Conservation (phyloP, 2,113 vertebrate species). For the Dromaius novaehollandiae region DNA sequence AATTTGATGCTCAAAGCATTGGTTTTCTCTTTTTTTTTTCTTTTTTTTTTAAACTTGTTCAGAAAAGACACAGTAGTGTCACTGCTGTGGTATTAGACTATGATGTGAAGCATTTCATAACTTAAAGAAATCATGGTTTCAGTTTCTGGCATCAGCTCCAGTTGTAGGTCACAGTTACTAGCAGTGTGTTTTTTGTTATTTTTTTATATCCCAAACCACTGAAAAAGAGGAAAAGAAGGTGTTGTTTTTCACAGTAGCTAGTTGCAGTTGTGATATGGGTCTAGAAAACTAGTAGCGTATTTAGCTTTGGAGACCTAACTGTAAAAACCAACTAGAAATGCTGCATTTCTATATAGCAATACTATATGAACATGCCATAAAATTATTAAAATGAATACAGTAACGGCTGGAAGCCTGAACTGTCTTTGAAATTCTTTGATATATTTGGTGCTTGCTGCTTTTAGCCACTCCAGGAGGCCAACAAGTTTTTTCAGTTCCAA, state of each 20-base stretch:
- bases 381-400: neutral
- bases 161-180: slow-evolving; percentile 63
- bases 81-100: slow-evolving; percentile 60
- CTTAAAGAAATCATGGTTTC: slow-evolving; percentile 68
- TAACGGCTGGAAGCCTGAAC: neutral
- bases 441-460: neutral
- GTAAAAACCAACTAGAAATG: neutral
- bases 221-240: slow-evolving; percentile 63
- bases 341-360: neutral
- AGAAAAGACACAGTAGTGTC: slow-evolving; percentile 36
- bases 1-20: slow-evolving; percentile 50
- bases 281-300: neutral
- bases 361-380: accelerated
- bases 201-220: slow-evolving; percentile 55
- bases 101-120: slow-evolving; percentile 63
- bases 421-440: neutral
- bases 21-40: neutral
- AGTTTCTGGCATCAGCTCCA: slow-evolving; percentile 49
- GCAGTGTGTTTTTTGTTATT: slow-evolving; percentile 36
- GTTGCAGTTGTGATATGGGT: slow-evolving; percentile 21
- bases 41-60: neutral
- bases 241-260: slow-evolving; percentile 68
- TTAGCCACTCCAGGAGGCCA: neutral
- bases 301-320: neutral
- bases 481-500: neutral